phyloP scores from a whole-genome alignment of 2,888 invertebrate species.

The Athetis lepigone region DNA sequence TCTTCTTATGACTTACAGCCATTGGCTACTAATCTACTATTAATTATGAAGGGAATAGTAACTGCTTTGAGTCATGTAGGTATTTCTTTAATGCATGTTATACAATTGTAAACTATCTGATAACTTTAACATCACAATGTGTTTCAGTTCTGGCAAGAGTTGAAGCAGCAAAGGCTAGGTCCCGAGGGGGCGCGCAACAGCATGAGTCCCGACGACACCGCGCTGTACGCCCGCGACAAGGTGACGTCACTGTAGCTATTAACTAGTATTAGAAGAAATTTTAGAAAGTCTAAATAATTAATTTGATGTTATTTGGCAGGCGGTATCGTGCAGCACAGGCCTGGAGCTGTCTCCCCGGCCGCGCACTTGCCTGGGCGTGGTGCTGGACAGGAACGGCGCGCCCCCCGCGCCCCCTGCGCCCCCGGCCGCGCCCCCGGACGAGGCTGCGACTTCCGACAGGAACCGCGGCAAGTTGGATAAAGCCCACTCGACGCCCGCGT shows the following conservation, averaged over 20 bases:
- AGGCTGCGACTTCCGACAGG: constrained; percentile 53
- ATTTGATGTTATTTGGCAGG: constrained; percentile 72
- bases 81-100: no score
- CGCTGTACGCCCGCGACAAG: constrained; percentile 93
- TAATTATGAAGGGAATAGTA: no score
- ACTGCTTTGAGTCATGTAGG: no score
- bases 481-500: constrained; percentile 95
- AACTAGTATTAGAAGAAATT: no score
- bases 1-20: no score
- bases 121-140: no score
- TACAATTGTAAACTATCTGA: no score
- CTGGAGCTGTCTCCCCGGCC: constrained; percentile 93
- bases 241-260: constrained; percentile 53
- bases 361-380: constrained; percentile 92
- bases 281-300: no score
- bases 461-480: constrained; percentile 92
- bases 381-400: constrained; percentile 38
- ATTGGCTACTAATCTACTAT: no score
- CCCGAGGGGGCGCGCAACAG: constrained; percentile 74
- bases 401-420: constrained; percentile 27
- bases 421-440: constrained; percentile 3
- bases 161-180: constrained; percentile 88
- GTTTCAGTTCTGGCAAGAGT: constrained; percentile 93
- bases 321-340: constrained; percentile 94
- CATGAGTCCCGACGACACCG: constrained; percentile 81